phyloP scores from a whole-genome alignment of 2,113 vertebrate genomes.

The Trichechus manatus region DNA sequence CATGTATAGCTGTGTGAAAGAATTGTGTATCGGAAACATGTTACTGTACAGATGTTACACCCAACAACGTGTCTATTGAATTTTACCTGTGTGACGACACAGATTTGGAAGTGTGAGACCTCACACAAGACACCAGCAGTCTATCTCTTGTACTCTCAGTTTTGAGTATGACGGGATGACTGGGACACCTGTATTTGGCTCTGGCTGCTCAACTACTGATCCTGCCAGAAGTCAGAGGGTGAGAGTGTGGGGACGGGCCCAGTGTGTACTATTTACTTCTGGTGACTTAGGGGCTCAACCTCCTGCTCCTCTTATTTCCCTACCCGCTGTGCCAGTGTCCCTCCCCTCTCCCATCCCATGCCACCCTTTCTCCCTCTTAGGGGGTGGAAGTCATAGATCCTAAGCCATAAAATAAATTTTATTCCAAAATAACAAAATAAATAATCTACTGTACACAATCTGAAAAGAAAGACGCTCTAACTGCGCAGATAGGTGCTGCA shows the following conservation, averaged over 20 bases:
- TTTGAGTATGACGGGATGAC: background rate
- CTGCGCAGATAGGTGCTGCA: constrained; percentile 76
- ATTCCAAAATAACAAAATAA: constrained; percentile 98
- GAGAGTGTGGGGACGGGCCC: background rate
- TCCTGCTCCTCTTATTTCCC: background rate
- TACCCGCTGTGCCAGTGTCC: background rate
- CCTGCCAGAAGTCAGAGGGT: background rate
- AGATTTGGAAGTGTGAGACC: background rate
- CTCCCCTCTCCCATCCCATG: background rate
- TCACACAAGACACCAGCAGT: background rate
- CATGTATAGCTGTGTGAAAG: background rate
- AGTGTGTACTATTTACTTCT: background rate
- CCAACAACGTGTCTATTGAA: background rate
- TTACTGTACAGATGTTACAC: background rate
- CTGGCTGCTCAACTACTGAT: background rate
- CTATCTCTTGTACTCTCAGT: background rate
- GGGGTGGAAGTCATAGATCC: constrained; percentile 70
- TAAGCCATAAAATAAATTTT: constrained; percentile 97
- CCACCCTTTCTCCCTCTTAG: background rate
- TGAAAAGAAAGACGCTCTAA: constrained; percentile 89
- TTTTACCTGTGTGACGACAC: background rate
- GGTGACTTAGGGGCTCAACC: background rate
- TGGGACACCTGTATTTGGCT: background rate
- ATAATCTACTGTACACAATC: constrained; percentile 94
- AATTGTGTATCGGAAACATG: background rate